phyloP scores from a whole-genome alignment of 2,113 vertebrate species.

The Mellivora capensis region DNA sequence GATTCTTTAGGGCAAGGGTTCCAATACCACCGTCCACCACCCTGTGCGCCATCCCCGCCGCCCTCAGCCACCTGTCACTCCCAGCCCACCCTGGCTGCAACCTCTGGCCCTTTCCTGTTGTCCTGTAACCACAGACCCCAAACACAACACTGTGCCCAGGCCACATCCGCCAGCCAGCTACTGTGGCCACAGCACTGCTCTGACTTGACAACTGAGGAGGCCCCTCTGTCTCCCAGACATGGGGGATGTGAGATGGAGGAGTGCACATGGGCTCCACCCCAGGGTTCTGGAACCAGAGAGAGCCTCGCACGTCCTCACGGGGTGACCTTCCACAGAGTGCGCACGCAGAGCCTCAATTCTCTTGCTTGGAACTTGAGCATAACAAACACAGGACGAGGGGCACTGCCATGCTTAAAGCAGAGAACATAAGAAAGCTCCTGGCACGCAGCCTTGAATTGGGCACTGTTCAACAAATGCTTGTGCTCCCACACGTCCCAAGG shows the following conservation, averaged over 20 bases:
- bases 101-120: not conserved
- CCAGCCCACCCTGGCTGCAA: not conserved
- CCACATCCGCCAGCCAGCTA: rapidly evolving
- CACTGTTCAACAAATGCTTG: not conserved
- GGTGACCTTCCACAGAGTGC: not conserved
- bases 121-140: not conserved
- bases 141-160: not conserved
- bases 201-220: not conserved
- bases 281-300: not conserved
- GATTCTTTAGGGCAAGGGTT: not conserved
- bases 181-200: not conserved
- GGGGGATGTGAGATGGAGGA: not conserved
- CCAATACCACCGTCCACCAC: not conserved
- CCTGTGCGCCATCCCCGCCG: rapidly evolving
- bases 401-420: not conserved
- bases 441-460: not conserved
- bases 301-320: rapidly evolving
- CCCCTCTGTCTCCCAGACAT: not conserved
- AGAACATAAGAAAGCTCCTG: not conserved
- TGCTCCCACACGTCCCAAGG: too few relatives aligned
- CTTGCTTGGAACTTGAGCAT: not conserved
- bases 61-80: not conserved
- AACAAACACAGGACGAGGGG: not conserved
- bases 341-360: not conserved
- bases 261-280: too few relatives aligned